Evolutionary conservation across 2,797 vertebrate genomes (phyloP), one percentile per base, ranked within the genome.

Genomic region (Sebastes oblongus): DNA sequence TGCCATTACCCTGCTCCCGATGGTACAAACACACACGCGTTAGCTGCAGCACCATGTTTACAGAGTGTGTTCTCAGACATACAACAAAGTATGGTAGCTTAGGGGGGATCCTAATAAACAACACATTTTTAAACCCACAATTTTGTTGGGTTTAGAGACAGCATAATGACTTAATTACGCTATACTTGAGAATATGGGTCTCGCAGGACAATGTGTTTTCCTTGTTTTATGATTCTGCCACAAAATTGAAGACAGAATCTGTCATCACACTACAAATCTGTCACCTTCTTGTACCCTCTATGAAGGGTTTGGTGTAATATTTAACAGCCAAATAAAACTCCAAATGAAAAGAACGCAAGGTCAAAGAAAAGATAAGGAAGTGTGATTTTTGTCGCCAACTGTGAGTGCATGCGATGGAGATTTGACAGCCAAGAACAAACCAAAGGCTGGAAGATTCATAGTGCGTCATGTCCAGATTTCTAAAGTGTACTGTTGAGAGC

Each of bases 131-230:
- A 69, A 77, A 85, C 55, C 24, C 34, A 30, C 69, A 76, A 29
- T 16, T 39, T 60, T 61, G 46, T 60, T 27, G 20, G 20, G 14
- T 56, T 39, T 79, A 71, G 7, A 56, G 52, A n/a, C 8, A 64
- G 50, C 8, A 10, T 34, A 22, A 71, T 64, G 16, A 61, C 25
- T 87, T 55, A 66, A 73, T 78, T 72, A 78, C 30, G 66, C 24
- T 56, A 7, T 52, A 30, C 39, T 54, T 22, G 14, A 73, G 8
- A 77, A 77, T 80, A 54, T 61, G 16, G 66, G 60, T 68, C 25
- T 13, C 13, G 52, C 11, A 32, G 27, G 13, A 60, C 59, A 66
- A 73, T 64, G 58, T 16, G 22, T 27, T 32, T 77, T 66, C 13
- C n/a, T 65, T 54, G 56, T 64, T 78, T 59, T 34, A 36, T 27